Conservation (phyloP, 35 echinoderm and acorn worm species). For the Hemicentrotus pulcherrimus region DNA sequence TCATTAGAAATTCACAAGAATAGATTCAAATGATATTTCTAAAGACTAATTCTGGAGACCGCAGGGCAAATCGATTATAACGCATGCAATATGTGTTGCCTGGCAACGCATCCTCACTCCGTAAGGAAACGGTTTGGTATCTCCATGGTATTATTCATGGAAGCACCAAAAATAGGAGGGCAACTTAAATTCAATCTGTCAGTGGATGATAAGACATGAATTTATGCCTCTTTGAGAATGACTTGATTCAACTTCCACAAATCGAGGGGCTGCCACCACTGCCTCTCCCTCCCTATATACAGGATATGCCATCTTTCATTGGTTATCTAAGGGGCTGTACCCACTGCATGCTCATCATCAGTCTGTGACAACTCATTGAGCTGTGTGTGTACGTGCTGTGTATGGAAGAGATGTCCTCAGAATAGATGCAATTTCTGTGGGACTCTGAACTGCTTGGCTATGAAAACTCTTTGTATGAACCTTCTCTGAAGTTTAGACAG, state of each 20-base stretch:
- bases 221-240: not conserved
- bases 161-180: not conserved
- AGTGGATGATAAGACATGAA: slow-evolving; percentile 10
- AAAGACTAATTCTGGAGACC: not conserved
- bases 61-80: not conserved
- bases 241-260: not conserved
- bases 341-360: not conserved
- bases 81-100: not conserved
- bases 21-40: not conserved
- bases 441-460: not conserved
- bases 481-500: too few species aligned
- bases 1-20: not conserved
- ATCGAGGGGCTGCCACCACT: not conserved
- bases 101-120: not conserved
- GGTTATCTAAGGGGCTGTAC: not conserved
- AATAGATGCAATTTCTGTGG: too few species aligned
- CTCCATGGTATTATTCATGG: slow-evolving; percentile 3
- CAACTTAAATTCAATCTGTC: not conserved
- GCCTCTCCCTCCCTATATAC: not conserved
- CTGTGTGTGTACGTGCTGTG: not conserved
- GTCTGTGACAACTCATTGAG: not conserved
- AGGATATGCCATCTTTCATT: not conserved
- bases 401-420: not conserved
- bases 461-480: not conserved
- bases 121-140: not conserved